Conservation (phyloP, 2,888 invertebrate species). For the Antheraea assamensis region DNA sequence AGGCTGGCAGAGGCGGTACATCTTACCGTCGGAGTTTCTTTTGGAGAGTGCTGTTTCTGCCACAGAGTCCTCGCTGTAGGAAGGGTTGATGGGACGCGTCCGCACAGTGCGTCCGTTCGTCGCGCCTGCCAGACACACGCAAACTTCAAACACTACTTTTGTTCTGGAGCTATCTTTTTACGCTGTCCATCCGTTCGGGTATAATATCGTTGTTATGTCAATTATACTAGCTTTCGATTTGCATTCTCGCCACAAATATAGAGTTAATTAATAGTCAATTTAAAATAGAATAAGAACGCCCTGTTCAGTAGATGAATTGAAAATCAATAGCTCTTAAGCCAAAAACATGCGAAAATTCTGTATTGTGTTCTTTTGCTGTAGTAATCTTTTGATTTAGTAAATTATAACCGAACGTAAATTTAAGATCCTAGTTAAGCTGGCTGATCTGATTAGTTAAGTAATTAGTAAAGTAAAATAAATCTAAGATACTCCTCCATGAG, state of each 20-base stretch:
- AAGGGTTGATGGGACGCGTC: constrained; percentile 82
- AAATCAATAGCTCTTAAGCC: background rate
- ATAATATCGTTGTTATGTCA: background rate
- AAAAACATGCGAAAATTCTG: background rate
- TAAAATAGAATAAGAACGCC: background rate
- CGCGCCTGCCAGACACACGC: constrained; percentile 78
- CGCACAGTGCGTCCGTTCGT: constrained; percentile 67
- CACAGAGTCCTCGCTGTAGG: constrained; percentile 91
- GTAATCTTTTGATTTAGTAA: background rate
- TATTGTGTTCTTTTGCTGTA: background rate
- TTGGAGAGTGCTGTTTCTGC: constrained; percentile 90
- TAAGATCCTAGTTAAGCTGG: background rate
- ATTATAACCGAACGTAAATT: background rate
- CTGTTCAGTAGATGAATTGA: background rate
- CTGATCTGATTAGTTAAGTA: background rate
- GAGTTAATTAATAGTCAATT: background rate
- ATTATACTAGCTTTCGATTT: background rate
- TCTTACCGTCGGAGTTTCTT: constrained; percentile 93
- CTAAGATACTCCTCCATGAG: background rate
- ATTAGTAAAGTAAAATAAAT: background rate
- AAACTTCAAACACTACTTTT: constrained; percentile 61
- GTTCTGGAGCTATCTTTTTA: constrained; percentile 32
- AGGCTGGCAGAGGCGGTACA: constrained; percentile 38
- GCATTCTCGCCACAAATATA: constrained; percentile 5
- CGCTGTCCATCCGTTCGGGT: constrained; percentile 17